Base-by-base conservation (phyloP, 2,888 invertebrate genomes). In the Xylota segnis region DNA sequence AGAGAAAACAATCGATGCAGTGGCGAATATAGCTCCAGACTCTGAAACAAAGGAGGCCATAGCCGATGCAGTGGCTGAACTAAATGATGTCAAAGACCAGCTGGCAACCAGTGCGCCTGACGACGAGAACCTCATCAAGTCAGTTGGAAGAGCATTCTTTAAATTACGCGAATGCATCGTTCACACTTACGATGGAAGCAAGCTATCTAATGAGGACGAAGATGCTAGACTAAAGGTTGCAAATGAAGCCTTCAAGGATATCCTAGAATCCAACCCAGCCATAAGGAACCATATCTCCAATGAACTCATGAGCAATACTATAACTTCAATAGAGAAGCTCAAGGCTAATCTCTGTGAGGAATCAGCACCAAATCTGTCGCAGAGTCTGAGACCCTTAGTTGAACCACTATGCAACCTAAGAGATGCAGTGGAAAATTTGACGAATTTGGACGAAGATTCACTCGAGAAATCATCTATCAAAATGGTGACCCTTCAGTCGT, bases 81-180 rank as follows among this genome's bases (percentile, higher is more conserved):
- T 86, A 4, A 68, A 56, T 23, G 82, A 66, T 12, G 16, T 77
- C 7, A 82, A 82, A 29, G 72, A 66, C 5, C 52, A 82, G 12
- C 50, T 82, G 14, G 47, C 66, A 27, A 14, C 32, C 5, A 72
- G 72, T 1, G 27, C 10, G 23, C 12, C 43, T 0, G 77, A 71
- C 18, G 72, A 77, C 3, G 63, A 79, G 16, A 40, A 68, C 16
- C 52, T 72, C 12, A 77, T 87, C 27, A 88, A 77, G 47, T 79
- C 65, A 82, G 84, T 87, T 6, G 72, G 87, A 4, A 90, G 90
- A 74, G 83, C 89, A 3, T 87, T 91, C 16, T 90, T 91, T 3
- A 90, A 90, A 54, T 77, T 91, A 1, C 87, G 89, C 65, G 89
- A 90, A 50, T 90, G 90, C 16, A 90, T 91, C 61, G 91, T 91